Evolutionary conservation across 2,113 vertebrate genomes (phyloP).

Genomic region (Axis porcinus): DNA sequence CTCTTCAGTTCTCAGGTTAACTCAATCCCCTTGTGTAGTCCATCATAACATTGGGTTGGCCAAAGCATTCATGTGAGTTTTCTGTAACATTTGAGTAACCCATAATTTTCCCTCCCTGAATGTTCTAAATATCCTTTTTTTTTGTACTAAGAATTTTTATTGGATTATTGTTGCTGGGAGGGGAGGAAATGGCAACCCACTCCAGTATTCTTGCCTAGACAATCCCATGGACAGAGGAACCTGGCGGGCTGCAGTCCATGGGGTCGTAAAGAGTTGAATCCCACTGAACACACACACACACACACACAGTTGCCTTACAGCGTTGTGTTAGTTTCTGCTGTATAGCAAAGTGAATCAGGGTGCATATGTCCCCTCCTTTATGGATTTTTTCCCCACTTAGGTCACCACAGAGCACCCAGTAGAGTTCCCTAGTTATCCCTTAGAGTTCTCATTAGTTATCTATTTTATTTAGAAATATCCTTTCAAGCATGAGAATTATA

Average conservation of each 20-base stretch:
- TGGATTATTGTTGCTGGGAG: background rate
- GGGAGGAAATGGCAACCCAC: background rate
- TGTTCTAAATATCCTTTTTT: background rate
- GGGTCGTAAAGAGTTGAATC: background rate
- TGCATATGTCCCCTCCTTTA: background rate
- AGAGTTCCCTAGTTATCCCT: background rate
- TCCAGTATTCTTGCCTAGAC: background rate
- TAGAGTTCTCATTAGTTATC: background rate
- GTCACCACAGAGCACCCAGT: background rate
- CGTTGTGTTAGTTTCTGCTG: background rate
- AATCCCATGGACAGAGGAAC: background rate
- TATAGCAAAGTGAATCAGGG: background rate
- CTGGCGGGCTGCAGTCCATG: background rate
- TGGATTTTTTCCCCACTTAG: background rate
- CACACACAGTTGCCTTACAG: background rate
- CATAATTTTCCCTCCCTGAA: background rate
- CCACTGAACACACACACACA: background rate
- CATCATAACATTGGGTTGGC: background rate
- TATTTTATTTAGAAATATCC: background rate
- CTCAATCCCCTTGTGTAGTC: background rate
- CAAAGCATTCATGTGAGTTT: background rate
- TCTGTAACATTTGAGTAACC: background rate
- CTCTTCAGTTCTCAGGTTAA: background rate
- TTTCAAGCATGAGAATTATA: background rate
- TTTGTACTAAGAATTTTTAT: background rate